Evolutionary conservation across 2,888 invertebrate species (phyloP), one percentile per base, ranked within the genome.

Genomic region (Amaurobius ferox): DNA sequence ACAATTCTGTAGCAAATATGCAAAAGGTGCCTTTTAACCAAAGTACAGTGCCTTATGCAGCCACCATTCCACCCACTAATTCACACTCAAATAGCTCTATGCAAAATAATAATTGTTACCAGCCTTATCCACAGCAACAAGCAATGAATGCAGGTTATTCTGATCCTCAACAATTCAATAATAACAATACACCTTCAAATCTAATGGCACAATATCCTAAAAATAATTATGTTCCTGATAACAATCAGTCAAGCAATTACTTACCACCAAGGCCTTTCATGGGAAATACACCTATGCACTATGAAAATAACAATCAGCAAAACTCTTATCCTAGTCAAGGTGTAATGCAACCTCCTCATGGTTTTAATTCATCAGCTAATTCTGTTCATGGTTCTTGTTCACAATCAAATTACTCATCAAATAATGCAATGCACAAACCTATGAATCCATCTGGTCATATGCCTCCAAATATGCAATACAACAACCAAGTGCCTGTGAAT

Each of bases 291-390:
- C 16, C 68, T n/a, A 55, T 74, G 16, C 16, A 30, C 19, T 77
- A 76, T 70, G 48, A 48, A n/a, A n/a, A n/a, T 74, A 48, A 77
- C 55, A 81, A 62, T 62, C 73, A 67, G 26, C 66, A 61, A 5
- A 16, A 26, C 11, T 26, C 68, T 28, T 66, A 83, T 70, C 76
- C 76, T 81, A 81, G 70, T 81, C 83, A 77, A 29, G 26, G 35
- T 64, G 62, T 61, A 71, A 83, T 77, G 55, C 83, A 62, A 48
- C 44, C 76, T n/a, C n/a, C n/a, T 28, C 19, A 68, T 40, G 48
- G 28, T 64, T 83, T 77, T 71, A 70, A 76, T 32, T 9, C 68
- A 23, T n/a, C 67, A 28, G 62, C 35, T 1, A 70, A 66, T 35
- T 28, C 55, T 66, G 19, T 32, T 30, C 35, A 16, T n/a, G 35